Evolutionary conservation across 2,797 vertebrate genomes (phyloP).

Genomic region (Sebastiscus albofasciatus): DNA sequence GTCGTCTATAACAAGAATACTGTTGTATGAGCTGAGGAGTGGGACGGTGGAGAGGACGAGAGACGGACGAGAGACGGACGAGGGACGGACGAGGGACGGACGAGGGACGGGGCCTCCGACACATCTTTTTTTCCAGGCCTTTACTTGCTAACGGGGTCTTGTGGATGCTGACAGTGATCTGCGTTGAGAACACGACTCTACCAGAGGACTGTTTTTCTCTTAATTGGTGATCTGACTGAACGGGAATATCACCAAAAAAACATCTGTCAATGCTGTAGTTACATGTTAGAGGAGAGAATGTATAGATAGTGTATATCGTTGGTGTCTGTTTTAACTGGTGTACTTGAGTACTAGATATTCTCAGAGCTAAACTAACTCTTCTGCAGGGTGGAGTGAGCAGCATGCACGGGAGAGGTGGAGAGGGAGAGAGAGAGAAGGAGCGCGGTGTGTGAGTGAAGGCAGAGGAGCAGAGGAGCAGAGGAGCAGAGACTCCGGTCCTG

Average conservation of each 20-base stretch:
- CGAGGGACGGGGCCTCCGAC: not conserved
- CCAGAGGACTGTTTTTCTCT: not conserved
- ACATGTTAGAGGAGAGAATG: not conserved
- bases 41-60: conserved; percentile 8
- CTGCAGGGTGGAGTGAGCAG: too few species aligned
- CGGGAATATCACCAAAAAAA: not conserved
- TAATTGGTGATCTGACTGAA: not conserved
- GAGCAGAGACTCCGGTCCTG: too few species aligned
- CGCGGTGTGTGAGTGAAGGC: too few species aligned
- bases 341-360: not conserved
- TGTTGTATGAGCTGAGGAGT: conserved; percentile 34
- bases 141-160: not conserved
- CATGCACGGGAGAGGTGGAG: too few species aligned
- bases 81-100: too few species aligned
- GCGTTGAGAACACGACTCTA: not conserved
- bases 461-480: too few species aligned
- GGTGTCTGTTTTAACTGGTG: not conserved
- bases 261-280: not conserved
- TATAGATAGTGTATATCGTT: not conserved
- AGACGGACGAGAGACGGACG: too few species aligned
- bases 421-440: too few species aligned
- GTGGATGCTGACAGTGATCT: not conserved
- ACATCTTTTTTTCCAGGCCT: not conserved
- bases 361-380: too few species aligned
- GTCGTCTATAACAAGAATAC: conserved; percentile 34